These are phyloP conservation scores for Apis laboriosa DNA, from an alignment of 1,140 invertebrate species.

Conservation along the genomic window DNA sequence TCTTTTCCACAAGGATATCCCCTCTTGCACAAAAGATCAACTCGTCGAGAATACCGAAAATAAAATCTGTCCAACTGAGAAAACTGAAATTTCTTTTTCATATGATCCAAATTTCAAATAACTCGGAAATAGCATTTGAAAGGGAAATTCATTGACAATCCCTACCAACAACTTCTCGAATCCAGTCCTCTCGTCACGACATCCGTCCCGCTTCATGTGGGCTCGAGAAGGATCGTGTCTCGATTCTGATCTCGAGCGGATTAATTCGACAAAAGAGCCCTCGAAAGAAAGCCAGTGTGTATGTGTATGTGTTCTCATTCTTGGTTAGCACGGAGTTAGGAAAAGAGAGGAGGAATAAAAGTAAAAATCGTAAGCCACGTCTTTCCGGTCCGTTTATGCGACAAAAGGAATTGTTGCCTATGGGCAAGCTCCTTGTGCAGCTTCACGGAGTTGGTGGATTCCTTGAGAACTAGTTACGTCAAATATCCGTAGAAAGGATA, in stretches of 20 bases:
- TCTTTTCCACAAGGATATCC: too few species aligned
- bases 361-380: slow-evolving; percentile 45
- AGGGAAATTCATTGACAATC: too few species aligned
- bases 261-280: slow-evolving; percentile 3
- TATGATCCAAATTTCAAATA: too few species aligned
- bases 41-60: too few species aligned
- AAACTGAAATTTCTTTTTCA: too few species aligned
- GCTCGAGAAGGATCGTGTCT: not conserved
- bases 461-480: slow-evolving; percentile 44
- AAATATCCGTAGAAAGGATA: slow-evolving; percentile 42
- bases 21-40: too few species aligned
- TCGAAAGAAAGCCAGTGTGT: slow-evolving; percentile 5
- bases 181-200: too few species aligned
- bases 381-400: slow-evolving; percentile 59
- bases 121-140: too few species aligned
- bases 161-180: too few species aligned
- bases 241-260: not conserved
- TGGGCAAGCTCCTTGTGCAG: slow-evolving; percentile 1
- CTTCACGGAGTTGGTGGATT: not conserved
- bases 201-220: not conserved
- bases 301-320: too few species aligned
- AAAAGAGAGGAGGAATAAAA: not conserved
- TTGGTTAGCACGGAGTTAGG: too few species aligned
- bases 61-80: too few species aligned
- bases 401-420: slow-evolving; percentile 51